phyloP scores from a whole-genome alignment of 1,140 invertebrate genomes.

The Rhopalosiphum padi region DNA sequence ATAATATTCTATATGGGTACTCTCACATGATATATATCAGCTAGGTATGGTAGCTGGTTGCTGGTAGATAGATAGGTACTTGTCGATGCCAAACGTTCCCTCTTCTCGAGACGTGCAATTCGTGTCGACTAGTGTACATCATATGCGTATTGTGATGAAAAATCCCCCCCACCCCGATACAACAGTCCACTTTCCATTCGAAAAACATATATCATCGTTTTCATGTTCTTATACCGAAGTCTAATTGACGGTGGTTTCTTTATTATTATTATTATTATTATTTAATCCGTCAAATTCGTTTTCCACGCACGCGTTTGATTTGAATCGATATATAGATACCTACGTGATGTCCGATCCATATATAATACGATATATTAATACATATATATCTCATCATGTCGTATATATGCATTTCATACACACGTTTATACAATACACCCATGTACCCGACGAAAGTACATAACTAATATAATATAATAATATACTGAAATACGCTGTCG shows the following conservation, averaged over 20 bases:
- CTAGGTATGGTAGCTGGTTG: neutral
- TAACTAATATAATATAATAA: neutral
- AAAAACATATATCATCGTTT: neutral
- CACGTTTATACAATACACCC: neutral
- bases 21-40: neutral
- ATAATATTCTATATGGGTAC: neutral
- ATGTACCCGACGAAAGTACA: neutral
- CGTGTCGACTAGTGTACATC: neutral
- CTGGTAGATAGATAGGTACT: neutral
- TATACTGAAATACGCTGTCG: neutral
- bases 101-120: neutral
- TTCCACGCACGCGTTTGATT: neutral
- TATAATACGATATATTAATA: neutral
- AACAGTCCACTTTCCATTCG: conserved; percentile 11
- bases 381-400: neutral
- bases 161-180: too few species aligned
- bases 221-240: neutral
- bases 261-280: neutral
- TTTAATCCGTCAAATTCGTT: conserved; percentile 8
- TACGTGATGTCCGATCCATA: neutral
- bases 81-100: neutral
- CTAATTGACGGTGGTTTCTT: neutral
- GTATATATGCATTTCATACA: neutral
- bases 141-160: neutral
- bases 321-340: neutral